phyloP scores from a whole-genome alignment of 2,113 vertebrate genomes.

The Fulica atra region DNA sequence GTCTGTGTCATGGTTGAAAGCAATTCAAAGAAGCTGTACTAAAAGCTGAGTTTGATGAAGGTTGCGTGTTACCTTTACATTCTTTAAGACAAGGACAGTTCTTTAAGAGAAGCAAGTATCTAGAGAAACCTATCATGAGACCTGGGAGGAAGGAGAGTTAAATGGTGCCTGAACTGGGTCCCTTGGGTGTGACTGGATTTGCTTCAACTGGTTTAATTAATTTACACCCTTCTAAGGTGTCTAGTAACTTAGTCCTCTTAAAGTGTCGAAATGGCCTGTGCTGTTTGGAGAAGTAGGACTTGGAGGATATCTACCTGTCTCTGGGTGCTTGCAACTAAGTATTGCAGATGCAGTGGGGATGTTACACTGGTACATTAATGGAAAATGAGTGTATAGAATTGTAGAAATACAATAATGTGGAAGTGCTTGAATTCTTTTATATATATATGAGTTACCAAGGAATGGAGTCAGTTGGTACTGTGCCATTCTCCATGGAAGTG shows the following conservation, averaged over 20 bases:
- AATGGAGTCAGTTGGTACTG: neutral
- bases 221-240: neutral
- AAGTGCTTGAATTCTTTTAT: neutral
- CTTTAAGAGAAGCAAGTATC: neutral
- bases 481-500: neutral
- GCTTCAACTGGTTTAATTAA: neutral
- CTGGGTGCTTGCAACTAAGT: neutral
- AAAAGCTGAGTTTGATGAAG: neutral
- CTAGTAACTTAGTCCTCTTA: neutral
- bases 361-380: neutral
- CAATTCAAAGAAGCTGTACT: constrained; percentile 50
- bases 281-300: neutral
- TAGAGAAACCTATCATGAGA: neutral
- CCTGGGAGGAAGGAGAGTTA: neutral
- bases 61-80: neutral
- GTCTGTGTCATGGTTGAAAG: constrained; percentile 52
- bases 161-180: neutral
- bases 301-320: neutral
- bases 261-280: constrained; percentile 3
- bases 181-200: neutral
- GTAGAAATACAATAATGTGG: neutral
- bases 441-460: neutral
- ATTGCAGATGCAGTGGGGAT: neutral
- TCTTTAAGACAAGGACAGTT: neutral
- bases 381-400: neutral